Evolutionary conservation across 2,888 invertebrate genomes (phyloP), one percentile per base, ranked within the genome.

Genomic region (Blastobasis lacticolella): DNA sequence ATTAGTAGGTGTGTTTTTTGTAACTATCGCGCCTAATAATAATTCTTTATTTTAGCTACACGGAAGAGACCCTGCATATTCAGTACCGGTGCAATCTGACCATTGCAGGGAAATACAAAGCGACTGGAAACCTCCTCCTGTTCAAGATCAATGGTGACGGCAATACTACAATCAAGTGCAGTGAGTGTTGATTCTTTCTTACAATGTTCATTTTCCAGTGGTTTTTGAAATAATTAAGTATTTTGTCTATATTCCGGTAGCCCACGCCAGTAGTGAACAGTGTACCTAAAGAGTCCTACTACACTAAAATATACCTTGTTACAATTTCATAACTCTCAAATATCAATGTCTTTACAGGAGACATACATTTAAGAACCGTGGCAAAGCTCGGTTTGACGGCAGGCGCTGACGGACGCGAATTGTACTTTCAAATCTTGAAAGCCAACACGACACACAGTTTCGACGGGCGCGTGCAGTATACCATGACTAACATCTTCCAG

Each of bases 61-160:
- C 54, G 41, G 64, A 58, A 8, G 63, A 75, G 42, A 64, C 55
- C 8, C 56, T 75, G 23, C 73, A 80, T 50, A 51, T 68, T 0
- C 69, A 71, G 49, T 56, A 76, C n/a, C 73, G 69, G 50, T 82
- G 82, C 55, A 78, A 77, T 56, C 56, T 81, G 46, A 69, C 70
- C 1, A 70, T 79, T 37, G 71, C 67, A 55, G 81, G 81, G 6
- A 77, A 71, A 55, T 82, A 82, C 56, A 68, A 61, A 40, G 77
- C 81, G 1, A 60, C 59, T 1, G 81, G 82, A 4, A 61, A 59
- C 38, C 60, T 82, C 41, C 63, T 81, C 0, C 57, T 76, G 64
- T 81, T 82, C 37, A 62, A 68, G 0, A 70, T 81, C 6, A 63
- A 82, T 44, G 81, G 81, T 9, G 71, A 76, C 7, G 82, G 82